A percentile compares a stretch with the other conserved stretches of the same genome.
These are phyloP conservation scores for Clupea harengus DNA, from an alignment of 2,113 vertebrate genomes.

Conservation along the genomic window DNA sequence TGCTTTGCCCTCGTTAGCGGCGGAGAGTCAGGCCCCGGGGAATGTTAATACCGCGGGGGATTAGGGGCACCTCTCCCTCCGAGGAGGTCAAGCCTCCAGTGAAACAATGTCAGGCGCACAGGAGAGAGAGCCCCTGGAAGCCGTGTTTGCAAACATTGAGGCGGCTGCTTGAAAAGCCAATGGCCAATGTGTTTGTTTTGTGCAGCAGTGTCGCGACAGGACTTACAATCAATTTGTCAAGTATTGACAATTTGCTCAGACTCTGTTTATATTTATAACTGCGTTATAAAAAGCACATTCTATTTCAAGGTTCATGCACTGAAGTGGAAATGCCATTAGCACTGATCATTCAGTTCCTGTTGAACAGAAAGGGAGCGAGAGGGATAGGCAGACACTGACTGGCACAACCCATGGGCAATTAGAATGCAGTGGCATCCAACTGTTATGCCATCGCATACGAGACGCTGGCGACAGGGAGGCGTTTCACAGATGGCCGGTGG, in stretches of 20 bases:
- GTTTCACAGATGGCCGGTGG: background rate
- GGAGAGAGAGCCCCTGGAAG: background rate
- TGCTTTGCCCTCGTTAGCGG: background rate
- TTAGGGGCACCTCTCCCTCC: background rate
- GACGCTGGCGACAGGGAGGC: background rate
- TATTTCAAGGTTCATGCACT: background rate
- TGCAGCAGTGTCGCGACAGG: background rate
- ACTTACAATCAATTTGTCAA: background rate
- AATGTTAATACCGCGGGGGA: background rate
- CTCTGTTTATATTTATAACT: background rate
- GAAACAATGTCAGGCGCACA: slow-evolving; percentile 12
- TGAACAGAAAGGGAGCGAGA: background rate
- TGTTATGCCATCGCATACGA: background rate
- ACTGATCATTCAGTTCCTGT: background rate
- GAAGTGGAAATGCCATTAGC: background rate
- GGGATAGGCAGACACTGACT: background rate
- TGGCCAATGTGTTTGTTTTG: background rate
- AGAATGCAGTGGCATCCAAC: background rate
- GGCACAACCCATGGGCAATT: background rate
- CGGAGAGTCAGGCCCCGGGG: background rate
- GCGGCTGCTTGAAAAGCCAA: background rate
- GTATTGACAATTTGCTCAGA: background rate
- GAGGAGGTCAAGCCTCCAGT: background rate
- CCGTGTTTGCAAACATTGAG: background rate
- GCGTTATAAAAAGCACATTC: background rate